Conservation (phyloP, 2,797 vertebrate genomes). For the Amazona finschi region DNA sequence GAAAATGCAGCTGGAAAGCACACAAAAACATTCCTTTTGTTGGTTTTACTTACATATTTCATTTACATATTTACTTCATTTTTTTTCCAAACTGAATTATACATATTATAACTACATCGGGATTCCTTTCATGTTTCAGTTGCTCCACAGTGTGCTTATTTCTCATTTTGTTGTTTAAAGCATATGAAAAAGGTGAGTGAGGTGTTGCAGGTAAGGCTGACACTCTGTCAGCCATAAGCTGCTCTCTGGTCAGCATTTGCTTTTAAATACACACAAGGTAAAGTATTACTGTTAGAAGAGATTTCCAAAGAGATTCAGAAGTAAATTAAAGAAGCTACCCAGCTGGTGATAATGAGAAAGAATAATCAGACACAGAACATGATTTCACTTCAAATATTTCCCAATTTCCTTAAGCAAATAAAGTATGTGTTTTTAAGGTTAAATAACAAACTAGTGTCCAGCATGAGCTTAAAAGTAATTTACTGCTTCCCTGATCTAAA, state of each 20-base stretch:
- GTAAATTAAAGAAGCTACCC: slow-evolving; percentile 35
- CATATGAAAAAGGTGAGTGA: slow-evolving; percentile 3
- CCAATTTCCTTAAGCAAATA: background rate
- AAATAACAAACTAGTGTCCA: background rate
- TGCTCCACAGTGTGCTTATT: background rate
- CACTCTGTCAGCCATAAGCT: slow-evolving; percentile 34
- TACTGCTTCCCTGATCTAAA: slow-evolving; percentile 16
- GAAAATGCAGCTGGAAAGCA: background rate
- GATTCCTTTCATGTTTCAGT: background rate
- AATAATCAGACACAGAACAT: background rate
- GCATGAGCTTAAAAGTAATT: slow-evolving; percentile 11
- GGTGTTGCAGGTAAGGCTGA: slow-evolving; percentile 34
- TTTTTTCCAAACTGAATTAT: background rate
- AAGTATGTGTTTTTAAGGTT: background rate
- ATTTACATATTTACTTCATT: background rate
- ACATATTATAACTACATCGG: background rate
- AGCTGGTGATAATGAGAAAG: slow-evolving; percentile 30
- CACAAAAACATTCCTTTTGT: background rate
- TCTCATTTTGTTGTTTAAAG: slow-evolving; percentile 40
- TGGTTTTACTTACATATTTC: background rate
- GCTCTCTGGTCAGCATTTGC: slow-evolving; percentile 19
- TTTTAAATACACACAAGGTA: slow-evolving; percentile 15
- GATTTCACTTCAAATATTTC: background rate
- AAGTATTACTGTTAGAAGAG: background rate
- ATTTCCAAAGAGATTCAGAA: slow-evolving; percentile 22